Conservation (phyloP, 1,140 invertebrate species). For the Scaptodrosophila lebanonensis region DNA sequence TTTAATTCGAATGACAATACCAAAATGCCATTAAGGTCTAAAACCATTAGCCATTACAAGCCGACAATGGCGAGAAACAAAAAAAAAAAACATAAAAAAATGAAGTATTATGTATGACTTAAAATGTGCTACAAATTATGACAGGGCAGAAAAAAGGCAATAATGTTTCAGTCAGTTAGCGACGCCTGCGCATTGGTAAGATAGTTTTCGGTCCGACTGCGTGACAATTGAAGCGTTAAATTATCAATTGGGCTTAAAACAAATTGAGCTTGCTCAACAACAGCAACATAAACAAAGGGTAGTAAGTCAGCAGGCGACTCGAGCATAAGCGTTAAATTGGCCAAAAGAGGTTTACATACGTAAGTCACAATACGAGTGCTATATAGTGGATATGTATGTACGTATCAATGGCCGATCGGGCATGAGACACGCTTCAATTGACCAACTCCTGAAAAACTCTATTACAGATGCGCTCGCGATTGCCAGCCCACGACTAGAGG, state of each 20-base stretch:
- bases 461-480: constrained; percentile 5
- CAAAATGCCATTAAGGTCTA: constrained; percentile 39
- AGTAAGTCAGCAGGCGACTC: constrained; percentile 15
- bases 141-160: constrained; percentile 44
- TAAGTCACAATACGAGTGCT: too few species aligned
- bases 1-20: constrained; percentile 65
- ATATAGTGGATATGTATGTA: too few species aligned
- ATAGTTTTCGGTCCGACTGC: constrained; percentile 7
- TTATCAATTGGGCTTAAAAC: constrained; percentile 67
- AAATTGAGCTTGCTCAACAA: constrained; percentile 4
- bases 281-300: too few species aligned
- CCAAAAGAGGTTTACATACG: constrained; percentile 46
- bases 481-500: too few species aligned
- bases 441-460: constrained; percentile 48
- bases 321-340: constrained; percentile 64
- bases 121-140: constrained; percentile 64
- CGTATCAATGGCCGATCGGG: too few species aligned
- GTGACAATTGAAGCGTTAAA: constrained; percentile 68
- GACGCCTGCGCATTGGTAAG: constrained; percentile 31
- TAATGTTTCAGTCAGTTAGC: not conserved
- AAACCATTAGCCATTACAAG: constrained; percentile 40
- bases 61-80: not conserved
- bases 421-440: constrained; percentile 67
- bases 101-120: too few species aligned
- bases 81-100: too few species aligned